phyloP scores from a whole-genome alignment of 2,888 invertebrate genomes.

The Caenorhabditis doughertyi region DNA sequence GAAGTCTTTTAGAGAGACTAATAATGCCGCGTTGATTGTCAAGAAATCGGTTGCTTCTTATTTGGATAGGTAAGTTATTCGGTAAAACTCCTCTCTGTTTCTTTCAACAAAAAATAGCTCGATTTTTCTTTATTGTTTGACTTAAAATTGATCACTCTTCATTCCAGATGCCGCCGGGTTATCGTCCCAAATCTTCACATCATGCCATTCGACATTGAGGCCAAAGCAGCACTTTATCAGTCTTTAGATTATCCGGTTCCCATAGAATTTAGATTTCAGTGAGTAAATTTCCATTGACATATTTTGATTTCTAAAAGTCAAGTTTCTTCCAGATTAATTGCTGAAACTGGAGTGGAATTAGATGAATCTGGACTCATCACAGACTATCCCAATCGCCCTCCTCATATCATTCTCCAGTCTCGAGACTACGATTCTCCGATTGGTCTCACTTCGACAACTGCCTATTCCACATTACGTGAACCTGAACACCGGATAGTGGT shows the following conservation, averaged over 20 bases:
- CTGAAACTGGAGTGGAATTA: background rate
- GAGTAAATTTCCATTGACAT: too few species aligned
- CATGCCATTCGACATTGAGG: constrained; percentile 37
- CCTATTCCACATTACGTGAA: background rate
- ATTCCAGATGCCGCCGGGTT: constrained; percentile 10
- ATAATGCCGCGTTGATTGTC: background rate
- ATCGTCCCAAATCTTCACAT: constrained; percentile 17
- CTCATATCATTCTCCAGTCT: constrained; percentile 2
- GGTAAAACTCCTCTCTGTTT: too few species aligned
- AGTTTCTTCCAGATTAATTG: constrained; percentile 6
- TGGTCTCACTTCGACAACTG: background rate
- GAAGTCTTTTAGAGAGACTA: background rate
- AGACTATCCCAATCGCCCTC: constrained; percentile 8
- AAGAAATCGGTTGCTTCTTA: background rate
- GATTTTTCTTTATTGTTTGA: too few species aligned
- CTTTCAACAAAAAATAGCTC: background rate
- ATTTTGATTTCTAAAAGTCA: background rate
- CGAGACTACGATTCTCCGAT: background rate
- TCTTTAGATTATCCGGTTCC: constrained; percentile 9
- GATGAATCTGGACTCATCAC: background rate
- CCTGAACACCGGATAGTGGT: background rate
- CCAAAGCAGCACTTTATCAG: constrained; percentile 25
- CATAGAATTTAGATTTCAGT: background rate
- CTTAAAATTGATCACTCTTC: background rate
- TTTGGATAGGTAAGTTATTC: background rate